Evolutionary conservation across 1,140 invertebrate genomes (phyloP).

Genomic region (Hyles euphorbiae): DNA sequence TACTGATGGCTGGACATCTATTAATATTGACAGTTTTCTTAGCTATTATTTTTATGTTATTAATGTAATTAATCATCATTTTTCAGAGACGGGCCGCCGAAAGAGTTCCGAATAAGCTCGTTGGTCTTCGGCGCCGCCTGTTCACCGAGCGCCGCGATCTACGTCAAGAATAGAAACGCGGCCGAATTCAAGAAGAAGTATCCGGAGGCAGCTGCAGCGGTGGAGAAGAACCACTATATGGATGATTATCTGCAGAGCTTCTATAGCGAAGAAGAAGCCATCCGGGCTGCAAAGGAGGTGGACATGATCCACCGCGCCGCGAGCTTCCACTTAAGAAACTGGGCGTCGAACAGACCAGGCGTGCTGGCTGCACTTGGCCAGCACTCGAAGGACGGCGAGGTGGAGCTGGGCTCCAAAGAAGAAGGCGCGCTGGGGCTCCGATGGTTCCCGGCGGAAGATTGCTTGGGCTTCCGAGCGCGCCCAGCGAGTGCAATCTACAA

Average conservation of each 20-base stretch:
- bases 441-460: too few species aligned
- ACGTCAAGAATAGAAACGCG: constrained; percentile 6
- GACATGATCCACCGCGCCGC: constrained; percentile 21
- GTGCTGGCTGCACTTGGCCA: constrained; percentile 4
- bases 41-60: too few species aligned
- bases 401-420: background rate
- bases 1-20: too few species aligned
- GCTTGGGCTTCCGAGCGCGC: too few species aligned
- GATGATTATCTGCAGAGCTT: too few species aligned
- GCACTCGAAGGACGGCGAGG: too few species aligned
- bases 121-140: constrained; percentile 6
- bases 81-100: background rate
- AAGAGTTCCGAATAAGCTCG: constrained; percentile 4
- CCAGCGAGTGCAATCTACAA: too few species aligned
- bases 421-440: constrained; percentile 2
- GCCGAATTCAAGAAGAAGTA: too few species aligned
- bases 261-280: constrained; percentile 29
- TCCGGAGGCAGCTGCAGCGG: too few species aligned
- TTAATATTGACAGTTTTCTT: too few species aligned
- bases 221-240: too few species aligned
- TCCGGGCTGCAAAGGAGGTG: constrained; percentile 23
- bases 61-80: too few species aligned
- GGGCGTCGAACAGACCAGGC: constrained; percentile 12
- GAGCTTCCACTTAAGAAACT: constrained; percentile 26
- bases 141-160: background rate